Conservation (phyloP, 2,113 vertebrate species). For the Platysternon megacephalum region DNA sequence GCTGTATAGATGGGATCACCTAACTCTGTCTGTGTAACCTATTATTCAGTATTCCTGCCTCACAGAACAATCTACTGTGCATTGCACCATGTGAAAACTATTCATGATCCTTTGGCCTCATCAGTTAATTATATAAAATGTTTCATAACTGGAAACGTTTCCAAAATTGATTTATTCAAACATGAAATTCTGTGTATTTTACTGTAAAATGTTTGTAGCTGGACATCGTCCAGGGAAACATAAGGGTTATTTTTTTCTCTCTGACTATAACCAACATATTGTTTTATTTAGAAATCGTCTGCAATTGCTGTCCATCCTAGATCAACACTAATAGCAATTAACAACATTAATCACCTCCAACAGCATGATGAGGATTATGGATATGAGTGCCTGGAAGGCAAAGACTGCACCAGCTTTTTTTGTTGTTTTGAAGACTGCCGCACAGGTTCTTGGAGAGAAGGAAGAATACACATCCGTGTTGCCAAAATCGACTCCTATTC, state of each 20-base stretch:
- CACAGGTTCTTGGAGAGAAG: conserved; percentile 93
- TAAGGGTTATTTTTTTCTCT: neutral
- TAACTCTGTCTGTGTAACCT: conserved; percentile 48
- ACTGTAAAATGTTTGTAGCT: neutral
- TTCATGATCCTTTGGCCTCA: conserved; percentile 7
- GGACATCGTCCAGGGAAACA: neutral
- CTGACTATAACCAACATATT: neutral
- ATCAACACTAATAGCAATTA: conserved; percentile 92
- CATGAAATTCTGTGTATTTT: neutral
- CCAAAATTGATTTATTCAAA: neutral
- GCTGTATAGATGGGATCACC: conserved; percentile 31
- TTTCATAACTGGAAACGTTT: neutral
- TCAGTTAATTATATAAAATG: neutral
- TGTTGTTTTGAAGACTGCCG: conserved; percentile 97
- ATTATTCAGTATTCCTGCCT: conserved; percentile 49
- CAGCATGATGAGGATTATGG: conserved; percentile 86
- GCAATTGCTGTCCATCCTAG: conserved; percentile 85
- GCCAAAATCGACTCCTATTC: conserved; percentile 97
- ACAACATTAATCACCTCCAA: conserved; percentile 86
- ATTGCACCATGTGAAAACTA: conserved; percentile 34
- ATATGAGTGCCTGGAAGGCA: conserved; percentile 95
- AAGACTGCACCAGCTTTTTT: conserved; percentile 95
- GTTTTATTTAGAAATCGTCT: conserved; percentile 79
- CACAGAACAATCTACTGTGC: conserved; percentile 16
- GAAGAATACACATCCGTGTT: conserved; percentile 94